Base-by-base conservation (phyloP, 2,888 invertebrate species). In the Apoderus coryli region DNA sequence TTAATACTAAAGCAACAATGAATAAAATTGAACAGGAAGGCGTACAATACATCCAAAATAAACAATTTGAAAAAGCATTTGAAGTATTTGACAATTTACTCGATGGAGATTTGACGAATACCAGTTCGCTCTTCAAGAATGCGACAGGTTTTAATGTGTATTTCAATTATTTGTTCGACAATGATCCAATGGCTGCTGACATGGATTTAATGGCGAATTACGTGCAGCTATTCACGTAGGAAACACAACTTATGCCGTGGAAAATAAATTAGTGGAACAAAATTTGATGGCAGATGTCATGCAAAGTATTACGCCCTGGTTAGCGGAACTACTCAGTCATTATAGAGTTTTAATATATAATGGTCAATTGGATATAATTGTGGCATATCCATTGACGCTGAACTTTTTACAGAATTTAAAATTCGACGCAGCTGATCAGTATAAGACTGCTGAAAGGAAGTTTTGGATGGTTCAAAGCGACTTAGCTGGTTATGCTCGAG, bases 321-420 rank as follows among this genome's bases (percentile, higher is more conserved):
- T 49, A 6, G 22, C 69, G 0, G 72, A 74, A 39, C 57, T 84
- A 0, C 48, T 80, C 1, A 60, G 72, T 15, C 56, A 69, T 39
- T 77, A 76, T 44, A 62, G 65, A 52, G 69, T 85, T 7, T 65
- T 88, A 22, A 65, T 88, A 32, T 90, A 88, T 53, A 86, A 73
- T 49, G 90, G 90, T 0, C 89, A 90, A 50, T 52, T 90, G 38
- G 90, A 92, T 52, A 75, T 90, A 7, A 81, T 88, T 38, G 79
- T 86, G 0, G 81, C 85, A 0, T 82, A 84, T 56, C 81, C 85
- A 0, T 49, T 81, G 26, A 88, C 86, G 0, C 67, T 77, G 13
- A 77, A 76, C 47, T 85, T 78, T 53, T 56, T 90, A 14, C 62
- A 66, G 36, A 63, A 69, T 13, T 59, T 85, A 3, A 64, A 74